A percentile compares a stretch with the other conserved stretches of the same genome.
Conservation (phyloP, 37 sponge, comb jelly and placozoan genomes). For the Trichoplax adhaerens region DNA sequence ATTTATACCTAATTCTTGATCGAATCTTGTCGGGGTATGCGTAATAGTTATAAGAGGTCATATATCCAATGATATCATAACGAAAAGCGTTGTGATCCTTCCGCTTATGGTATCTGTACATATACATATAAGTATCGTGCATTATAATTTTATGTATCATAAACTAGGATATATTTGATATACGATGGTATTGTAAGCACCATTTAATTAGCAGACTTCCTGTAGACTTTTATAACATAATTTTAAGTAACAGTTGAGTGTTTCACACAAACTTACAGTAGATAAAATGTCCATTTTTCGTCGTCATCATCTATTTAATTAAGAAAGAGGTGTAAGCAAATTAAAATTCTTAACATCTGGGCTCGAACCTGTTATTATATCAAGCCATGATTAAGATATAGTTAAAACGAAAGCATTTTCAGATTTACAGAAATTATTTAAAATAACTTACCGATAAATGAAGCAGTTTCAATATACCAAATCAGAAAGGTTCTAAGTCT, state of each 20-base stretch:
- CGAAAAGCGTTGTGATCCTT: not conserved
- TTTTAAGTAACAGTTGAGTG: not conserved
- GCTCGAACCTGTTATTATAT: no score
- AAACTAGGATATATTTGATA: not conserved
- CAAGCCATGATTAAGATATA: no score
- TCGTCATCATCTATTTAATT: constrained; percentile 45
- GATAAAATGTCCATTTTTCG: constrained; percentile 57
- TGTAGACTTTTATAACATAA: no score
- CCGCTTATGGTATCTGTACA: constrained; percentile 9
- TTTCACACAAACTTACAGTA: constrained; percentile 27
- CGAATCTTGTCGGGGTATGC: constrained; percentile 74
- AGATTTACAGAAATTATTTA: no score
- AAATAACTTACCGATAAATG: constrained; percentile 46
- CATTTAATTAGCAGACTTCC: no score
- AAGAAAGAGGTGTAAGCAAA: no score
- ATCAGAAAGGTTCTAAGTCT: constrained; percentile 52
- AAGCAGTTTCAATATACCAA: constrained; percentile 82
- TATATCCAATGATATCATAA: constrained; percentile 63
- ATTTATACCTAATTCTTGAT: constrained; percentile 50
- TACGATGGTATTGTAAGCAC: no score
- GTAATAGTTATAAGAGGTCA: constrained; percentile 66
- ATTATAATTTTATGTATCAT: not conserved
- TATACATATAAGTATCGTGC: not conserved
- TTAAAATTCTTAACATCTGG: no score
- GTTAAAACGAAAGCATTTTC: no score